Base-by-base conservation (phyloP, 2,113 vertebrate species). In the Alosa alosa region DNA sequence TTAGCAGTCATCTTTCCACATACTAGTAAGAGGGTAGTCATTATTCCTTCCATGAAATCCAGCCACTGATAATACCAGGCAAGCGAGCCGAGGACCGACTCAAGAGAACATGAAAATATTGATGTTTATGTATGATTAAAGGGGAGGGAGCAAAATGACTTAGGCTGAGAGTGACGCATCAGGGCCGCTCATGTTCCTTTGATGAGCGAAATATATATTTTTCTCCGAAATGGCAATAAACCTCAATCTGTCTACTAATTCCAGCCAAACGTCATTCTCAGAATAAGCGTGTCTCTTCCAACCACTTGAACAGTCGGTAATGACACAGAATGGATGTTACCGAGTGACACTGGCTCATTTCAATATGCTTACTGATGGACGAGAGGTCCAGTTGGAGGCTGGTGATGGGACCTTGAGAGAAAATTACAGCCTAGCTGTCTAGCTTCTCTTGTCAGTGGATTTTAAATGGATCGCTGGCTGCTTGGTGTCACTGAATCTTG, bases 401-500 rank as follows among this genome's bases (percentile, higher is more conserved):
- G 52, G 11, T 86, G 68, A 64, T 84, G 82, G 68, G 83, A 41
- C 83, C 4, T 46, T 41, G 5, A 36, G 3, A 72, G 60, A 36
- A 84, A 88, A 89, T 88, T 88, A 88, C 55, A 55, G 81, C 2
- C 81, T 31, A 39, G 25, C 39, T 25, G 31, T 22, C 36, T 25
- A 41, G 78, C 84, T 84, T 20, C 46, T 84, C 5, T 60, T 83
- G 75, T 88, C 86, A 81, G 11, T 86, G 57, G 68, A 7, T 55
- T 85, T 86, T 75, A 47, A 84, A 84, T 86, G 84, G 83, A 84
- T 87, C 50, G 52, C 17, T 36, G 49, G 52, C 17, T 36, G 49
- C 85, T 88, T 81, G 46, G 41, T 75, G 44, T 84, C 87, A 84
- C 81, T 82, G 57, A 83, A n/a, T n/a, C n/a, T n/a, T n/a, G n/a